Evolutionary conservation across 2,113 vertebrate genomes (phyloP).

Genomic region (Microtus oregoni): DNA sequence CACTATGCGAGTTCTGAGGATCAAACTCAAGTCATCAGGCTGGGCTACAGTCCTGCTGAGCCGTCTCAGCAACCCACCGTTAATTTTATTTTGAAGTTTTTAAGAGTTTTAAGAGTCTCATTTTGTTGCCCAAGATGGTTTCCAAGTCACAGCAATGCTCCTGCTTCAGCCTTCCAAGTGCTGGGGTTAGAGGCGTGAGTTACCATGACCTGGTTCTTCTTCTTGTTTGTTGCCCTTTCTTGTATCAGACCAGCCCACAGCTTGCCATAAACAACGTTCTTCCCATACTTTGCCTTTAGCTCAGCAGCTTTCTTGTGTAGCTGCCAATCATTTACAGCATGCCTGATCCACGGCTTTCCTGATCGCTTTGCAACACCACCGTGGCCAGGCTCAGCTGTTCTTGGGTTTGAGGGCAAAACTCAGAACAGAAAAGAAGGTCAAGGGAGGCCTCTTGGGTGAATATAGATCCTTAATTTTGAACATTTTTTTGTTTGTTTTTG

Average conservation of each 20-base stretch:
- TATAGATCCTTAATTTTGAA: slow-evolving; percentile 94
- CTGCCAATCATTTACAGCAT: neutral
- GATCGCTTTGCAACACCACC: neutral
- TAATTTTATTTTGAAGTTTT: neutral
- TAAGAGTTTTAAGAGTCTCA: neutral
- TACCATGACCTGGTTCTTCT: neutral
- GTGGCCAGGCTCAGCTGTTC: neutral
- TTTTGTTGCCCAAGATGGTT: neutral
- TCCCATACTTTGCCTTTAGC: neutral
- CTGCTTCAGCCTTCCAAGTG: neutral
- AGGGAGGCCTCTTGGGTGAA: slow-evolving; percentile 94
- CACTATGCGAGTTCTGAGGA: neutral
- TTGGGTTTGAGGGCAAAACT: neutral
- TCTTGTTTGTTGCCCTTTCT: neutral
- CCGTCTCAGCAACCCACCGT: neutral
- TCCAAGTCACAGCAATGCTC: neutral
- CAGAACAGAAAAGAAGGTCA: slow-evolving; percentile 71
- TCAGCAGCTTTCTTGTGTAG: neutral
- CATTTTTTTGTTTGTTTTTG: slow-evolving; percentile 26
- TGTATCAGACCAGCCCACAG: neutral
- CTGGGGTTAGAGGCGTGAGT: neutral
- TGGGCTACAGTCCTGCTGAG: neutral
- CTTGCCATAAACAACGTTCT: neutral
- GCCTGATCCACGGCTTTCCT: neutral
- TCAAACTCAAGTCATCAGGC: neutral